Evolutionary conservation across 2,113 vertebrate species (phyloP).

Genomic region (Arizona elegans): DNA sequence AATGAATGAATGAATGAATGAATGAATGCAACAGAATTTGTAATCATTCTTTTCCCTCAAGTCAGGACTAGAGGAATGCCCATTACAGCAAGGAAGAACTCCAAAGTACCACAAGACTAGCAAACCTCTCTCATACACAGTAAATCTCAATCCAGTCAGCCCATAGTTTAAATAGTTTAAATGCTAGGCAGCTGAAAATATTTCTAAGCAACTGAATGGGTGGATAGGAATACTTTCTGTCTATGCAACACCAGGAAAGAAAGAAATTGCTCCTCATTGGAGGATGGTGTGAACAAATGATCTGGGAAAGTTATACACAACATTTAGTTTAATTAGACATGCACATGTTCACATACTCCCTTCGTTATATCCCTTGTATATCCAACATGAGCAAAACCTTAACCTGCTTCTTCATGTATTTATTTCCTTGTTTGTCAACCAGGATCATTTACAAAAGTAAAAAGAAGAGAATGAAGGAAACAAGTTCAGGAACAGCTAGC

Average conservation of each 20-base stretch:
- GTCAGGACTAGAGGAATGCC: not conserved
- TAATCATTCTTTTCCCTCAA: not conserved
- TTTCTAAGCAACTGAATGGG: not conserved
- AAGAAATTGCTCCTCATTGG: not conserved
- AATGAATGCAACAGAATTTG: too few relatives aligned
- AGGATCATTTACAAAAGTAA: slow-evolving; percentile 30
- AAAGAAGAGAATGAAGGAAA: slow-evolving; percentile 13
- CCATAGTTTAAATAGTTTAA: slow-evolving; percentile 38
- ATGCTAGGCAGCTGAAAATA: not conserved
- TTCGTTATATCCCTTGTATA: not conserved
- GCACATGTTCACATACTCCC: not conserved
- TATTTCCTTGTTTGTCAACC: slow-evolving; percentile 31
- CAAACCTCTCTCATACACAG: not conserved
- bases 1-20: too few relatives aligned
- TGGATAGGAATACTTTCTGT: slow-evolving; percentile 4
- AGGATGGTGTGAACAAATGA: not conserved
- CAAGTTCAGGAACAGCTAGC: not conserved
- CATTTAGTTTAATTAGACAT: not conserved
- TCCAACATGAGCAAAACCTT: accelerated
- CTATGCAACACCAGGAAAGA: slow-evolving; percentile 33
- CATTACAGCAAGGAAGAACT: not conserved
- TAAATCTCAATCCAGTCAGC: not conserved
- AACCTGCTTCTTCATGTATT: slow-evolving; percentile 8
- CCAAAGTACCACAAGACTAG: not conserved
- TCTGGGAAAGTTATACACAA: not conserved